Conservation (phyloP, 2,888 invertebrate species). For the Craniophora ligustri region DNA sequence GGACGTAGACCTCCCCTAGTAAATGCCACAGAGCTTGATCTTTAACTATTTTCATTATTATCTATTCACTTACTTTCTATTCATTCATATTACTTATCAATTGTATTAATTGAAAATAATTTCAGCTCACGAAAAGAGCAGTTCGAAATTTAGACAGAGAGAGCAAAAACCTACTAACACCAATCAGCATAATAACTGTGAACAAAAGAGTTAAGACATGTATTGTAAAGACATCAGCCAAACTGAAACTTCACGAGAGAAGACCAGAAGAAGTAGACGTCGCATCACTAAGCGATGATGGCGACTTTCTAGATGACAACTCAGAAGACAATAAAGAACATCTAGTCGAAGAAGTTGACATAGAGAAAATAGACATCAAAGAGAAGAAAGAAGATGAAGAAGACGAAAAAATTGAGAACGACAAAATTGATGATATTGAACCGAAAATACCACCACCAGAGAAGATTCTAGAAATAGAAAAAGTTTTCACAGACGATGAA, state of each 20-base stretch:
- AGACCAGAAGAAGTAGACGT: slow-evolving; percentile 36
- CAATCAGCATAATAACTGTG: slow-evolving; percentile 55
- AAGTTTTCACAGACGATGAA: slow-evolving; percentile 38
- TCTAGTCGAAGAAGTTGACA: slow-evolving; percentile 28
- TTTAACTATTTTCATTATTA: no score
- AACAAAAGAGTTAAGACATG: slow-evolving; percentile 59
- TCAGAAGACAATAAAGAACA: slow-evolving; percentile 29
- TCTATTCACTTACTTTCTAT: no score
- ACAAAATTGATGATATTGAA: slow-evolving; percentile 19
- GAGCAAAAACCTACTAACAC: slow-evolving; percentile 58
- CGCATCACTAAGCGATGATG: slow-evolving; percentile 38
- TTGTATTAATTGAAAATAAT: neutral
- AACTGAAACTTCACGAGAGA: slow-evolving; percentile 25
- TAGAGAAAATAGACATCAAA: slow-evolving; percentile 41
- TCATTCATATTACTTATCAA: no score
- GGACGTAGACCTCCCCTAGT: no score
- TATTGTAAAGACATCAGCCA: slow-evolving; percentile 44
- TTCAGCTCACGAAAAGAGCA: slow-evolving; percentile 62
- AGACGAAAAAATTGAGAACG: slow-evolving; percentile 28
- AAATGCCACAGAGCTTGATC: no score
- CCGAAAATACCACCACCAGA: slow-evolving; percentile 22
- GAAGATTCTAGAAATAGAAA: slow-evolving; percentile 23
- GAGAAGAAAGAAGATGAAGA: slow-evolving; percentile 38
- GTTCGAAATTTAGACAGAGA: slow-evolving; percentile 63
- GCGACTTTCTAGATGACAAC: slow-evolving; percentile 21